Base-by-base conservation (phyloP, 2,113 vertebrate species). In the Tupaia tana region DNA sequence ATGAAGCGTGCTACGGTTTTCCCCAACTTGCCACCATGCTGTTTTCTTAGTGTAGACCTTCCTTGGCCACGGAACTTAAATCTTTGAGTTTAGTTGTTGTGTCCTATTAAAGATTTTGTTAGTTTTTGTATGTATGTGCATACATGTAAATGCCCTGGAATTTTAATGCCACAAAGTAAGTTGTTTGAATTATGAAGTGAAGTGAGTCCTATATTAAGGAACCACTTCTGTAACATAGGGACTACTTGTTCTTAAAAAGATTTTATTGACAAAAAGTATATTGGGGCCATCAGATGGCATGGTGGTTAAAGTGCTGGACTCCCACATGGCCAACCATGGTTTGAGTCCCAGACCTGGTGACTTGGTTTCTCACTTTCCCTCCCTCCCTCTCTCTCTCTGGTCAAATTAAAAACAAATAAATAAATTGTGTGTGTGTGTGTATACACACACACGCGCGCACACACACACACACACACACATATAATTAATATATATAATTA, bases 171-270 rank as follows among this genome's bases (percentile, higher is more conserved):
- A 27, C 22, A 70, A 58, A 94, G 24, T 59, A 75, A 34, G 71
- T 56, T 5, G 25, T 54, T 87, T 73, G n/a, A 79, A 59, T 95
- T 27, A n/a, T 69, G 64, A 89, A 89, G 71, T 20, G 27, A 93
- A 93, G 19, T 20, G 61, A 54, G 22, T 73, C 43, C 74, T 22
- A 3, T 83, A 15, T 83, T 69, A 83, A 74, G 34, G 58, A 74
- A 59, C n/a, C 66, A 43, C 75, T 83, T 79, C 14, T 31, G 22
- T 69, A 77, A 29, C n/a, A 61, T 4, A 9, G n/a, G 58, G 9
- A 81, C 43, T 64, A 9, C 89, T 95, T 82, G 80, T 66, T 90
- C 78, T 88, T 92, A 80, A 24, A 90, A 96, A n/a, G 31, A 85
- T 90, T 66, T 89, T 43, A 82, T 58, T 93, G 52, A 85, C 19